Evolutionary conservation across 1,140 invertebrate species (phyloP), one percentile per base, ranked within the genome.

Genomic region (Oryctes rhinoceros): DNA sequence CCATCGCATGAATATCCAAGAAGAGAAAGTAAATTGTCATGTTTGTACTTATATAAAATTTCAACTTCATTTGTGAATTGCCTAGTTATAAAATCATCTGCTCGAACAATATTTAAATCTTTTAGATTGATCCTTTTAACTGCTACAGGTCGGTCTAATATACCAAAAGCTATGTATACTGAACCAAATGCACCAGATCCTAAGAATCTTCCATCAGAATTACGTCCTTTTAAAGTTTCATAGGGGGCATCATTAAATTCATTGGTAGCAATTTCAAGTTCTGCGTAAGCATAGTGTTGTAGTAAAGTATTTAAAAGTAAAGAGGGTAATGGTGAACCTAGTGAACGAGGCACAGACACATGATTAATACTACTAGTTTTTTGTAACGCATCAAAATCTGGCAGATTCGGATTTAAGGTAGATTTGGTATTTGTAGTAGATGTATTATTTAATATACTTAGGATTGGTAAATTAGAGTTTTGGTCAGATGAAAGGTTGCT

Each of bases 171-270:
- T 78, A 92, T 87, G 87, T 91, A 94, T 1, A 95, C 94, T 75
- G 90, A 90, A 15, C 93, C 93, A 88, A 93, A 94, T 10, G 92
- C 93, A 75, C 94, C 94, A 81, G 88, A 89, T 4, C 94, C 94
- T 79, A 95, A 88, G 82, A 89, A 89, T 13, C 89, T 86, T 53
- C 88, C 88, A 67, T 82, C 85, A 30, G 24, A 30, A 30, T 30
- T 30, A 30, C 24, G 24, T 30, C 24, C 24, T 30, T 30, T 30
- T 30, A 30, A 30, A 30, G 24, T 30, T 30, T 30, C 20, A 65
- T 80, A 83, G 20, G 79, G 83, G 47, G 77, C 74, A 10, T 88
- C 84, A 78, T 84, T 82, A 79, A 89, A 89, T 79, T 85, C 78
- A 80, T 88, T 83, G 6, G 88, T 89, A 6, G 84, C 82, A 15